phyloP scores from a whole-genome alignment of 2,113 vertebrate genomes.

The Trogon melanurus region DNA sequence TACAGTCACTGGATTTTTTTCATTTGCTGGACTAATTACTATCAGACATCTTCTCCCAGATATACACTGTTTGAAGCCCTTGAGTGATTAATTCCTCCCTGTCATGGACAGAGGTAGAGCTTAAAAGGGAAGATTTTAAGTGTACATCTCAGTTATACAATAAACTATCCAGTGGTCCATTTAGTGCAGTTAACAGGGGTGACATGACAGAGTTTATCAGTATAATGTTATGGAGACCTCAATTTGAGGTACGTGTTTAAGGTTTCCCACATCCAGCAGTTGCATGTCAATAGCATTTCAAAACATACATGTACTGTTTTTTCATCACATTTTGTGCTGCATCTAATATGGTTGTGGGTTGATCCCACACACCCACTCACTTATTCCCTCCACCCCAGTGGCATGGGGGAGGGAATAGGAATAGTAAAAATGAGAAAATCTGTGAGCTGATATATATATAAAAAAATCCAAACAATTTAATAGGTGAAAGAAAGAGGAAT shows the following conservation, averaged over 20 bases:
- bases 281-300: background rate
- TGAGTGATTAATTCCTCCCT: background rate
- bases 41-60: background rate
- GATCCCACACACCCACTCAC: background rate
- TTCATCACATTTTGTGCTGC: background rate
- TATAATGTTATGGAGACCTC: background rate
- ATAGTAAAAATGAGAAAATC: background rate
- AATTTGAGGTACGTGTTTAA: background rate
- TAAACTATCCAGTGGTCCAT: background rate
- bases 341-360: background rate
- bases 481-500: background rate
- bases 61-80: background rate
- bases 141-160: background rate
- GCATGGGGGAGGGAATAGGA: background rate
- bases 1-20: background rate
- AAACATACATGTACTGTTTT: background rate
- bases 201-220: background rate
- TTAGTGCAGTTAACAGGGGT: background rate
- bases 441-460: background rate
- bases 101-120: background rate
- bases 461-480: background rate
- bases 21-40: background rate
- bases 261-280: background rate
- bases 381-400: fast-evolving
- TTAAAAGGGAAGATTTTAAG: background rate